Evolutionary conservation across 2,113 vertebrate species (phyloP).

Genomic region (Nymphicus hollandicus): DNA sequence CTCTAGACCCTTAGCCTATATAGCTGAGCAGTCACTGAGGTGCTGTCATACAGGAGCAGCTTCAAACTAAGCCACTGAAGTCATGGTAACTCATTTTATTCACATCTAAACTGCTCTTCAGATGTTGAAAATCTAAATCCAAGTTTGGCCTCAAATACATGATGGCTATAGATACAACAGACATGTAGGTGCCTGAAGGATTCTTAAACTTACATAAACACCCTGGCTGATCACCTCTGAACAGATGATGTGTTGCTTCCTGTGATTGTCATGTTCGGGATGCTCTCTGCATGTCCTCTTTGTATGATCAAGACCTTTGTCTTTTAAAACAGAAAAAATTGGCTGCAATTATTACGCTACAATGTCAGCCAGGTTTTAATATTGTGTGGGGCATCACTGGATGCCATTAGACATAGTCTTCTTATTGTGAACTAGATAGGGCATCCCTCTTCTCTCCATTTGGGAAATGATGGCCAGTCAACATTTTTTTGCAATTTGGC

Average conservation of each 20-base stretch:
- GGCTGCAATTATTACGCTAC: background rate
- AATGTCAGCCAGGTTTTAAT: background rate
- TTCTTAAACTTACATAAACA: background rate
- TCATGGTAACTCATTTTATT: background rate
- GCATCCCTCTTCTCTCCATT: background rate
- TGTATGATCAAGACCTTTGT: background rate
- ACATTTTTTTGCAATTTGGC: background rate
- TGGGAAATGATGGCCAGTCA: background rate
- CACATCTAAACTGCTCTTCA: background rate
- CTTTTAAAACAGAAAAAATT: background rate
- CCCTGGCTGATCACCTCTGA: background rate
- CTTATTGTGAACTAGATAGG: background rate
- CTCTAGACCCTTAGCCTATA: background rate
- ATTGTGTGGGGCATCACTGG: accelerated
- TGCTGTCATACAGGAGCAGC: background rate
- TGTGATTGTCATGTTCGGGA: background rate
- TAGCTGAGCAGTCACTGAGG: background rate
- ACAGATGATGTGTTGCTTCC: slow-evolving; percentile 38
- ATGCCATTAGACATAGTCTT: background rate
- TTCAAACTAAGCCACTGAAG: background rate
- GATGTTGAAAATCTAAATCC: background rate
- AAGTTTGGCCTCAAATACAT: background rate
- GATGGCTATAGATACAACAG: background rate
- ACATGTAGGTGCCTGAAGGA: background rate
- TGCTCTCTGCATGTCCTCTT: background rate